phyloP scores from a whole-genome alignment of 2,797 vertebrate species.

The Heliangelus exortis region DNA sequence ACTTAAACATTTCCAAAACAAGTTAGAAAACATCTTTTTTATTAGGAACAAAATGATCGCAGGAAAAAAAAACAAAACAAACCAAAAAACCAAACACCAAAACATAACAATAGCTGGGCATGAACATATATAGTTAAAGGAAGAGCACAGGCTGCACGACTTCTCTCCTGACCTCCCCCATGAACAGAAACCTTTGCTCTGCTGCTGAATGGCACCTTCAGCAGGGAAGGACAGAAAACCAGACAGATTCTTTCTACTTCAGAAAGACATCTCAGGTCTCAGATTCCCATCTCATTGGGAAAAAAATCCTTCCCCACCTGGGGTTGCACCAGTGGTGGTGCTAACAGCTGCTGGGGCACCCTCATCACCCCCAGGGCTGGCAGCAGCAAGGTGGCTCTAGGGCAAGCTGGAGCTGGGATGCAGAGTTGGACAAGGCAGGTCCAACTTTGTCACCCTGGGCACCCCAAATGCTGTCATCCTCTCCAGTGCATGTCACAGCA shows the following conservation, averaged over 20 bases:
- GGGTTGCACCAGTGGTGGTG: neutral
- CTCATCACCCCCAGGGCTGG: neutral
- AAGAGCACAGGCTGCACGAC: neutral
- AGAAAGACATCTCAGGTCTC: neutral
- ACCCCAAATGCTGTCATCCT: rapidly evolving
- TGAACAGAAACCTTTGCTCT: neutral
- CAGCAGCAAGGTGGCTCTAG: neutral
- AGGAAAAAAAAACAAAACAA: neutral
- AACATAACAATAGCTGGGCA: neutral
- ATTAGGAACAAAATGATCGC: constrained; percentile 25
- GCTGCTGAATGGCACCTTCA: neutral
- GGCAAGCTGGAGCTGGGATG: rapidly evolving
- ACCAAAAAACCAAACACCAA: neutral
- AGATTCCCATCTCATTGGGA: neutral
- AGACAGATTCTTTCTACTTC: rapidly evolving
- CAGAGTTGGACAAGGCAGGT: neutral
- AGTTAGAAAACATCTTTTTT: constrained; percentile 65
- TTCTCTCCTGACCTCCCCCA: neutral
- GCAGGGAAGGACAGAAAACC: neutral
- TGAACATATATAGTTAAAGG: neutral
- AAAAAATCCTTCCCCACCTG: neutral
- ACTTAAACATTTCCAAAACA: neutral
- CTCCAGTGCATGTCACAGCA: neutral
- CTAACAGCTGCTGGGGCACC: neutral
- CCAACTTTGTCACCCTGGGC: neutral